Percentiles rank a stretch among this genome's conserved stretches.
These are phyloP conservation scores for Musca vetustissima DNA, from an alignment of 1,140 invertebrate genomes.

Conservation along the genomic window DNA sequence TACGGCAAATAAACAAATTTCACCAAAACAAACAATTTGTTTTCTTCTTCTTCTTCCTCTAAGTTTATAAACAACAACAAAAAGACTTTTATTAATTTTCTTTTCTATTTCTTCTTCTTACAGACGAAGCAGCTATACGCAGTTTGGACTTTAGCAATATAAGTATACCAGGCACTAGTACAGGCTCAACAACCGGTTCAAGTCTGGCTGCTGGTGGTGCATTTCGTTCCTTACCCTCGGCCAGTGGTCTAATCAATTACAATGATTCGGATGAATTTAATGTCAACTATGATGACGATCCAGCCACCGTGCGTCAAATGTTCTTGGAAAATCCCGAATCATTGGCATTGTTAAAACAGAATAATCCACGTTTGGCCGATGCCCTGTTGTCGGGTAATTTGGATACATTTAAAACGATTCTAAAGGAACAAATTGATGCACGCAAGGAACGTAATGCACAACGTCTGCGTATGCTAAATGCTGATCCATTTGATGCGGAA, in stretches of 20 bases:
- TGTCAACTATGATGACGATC: constrained; percentile 72
- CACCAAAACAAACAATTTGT: no score
- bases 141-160: constrained; percentile 83
- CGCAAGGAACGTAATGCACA: constrained; percentile 79
- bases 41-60: no score
- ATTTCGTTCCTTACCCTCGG: constrained; percentile 15
- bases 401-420: constrained; percentile 79
- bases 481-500: constrained; percentile 94
- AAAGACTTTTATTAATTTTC: no score
- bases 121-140: constrained; percentile 36
- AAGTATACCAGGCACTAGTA: constrained; percentile 67
- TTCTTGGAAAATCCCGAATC: constrained; percentile 91
- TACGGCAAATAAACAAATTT: no score
- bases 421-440: constrained; percentile 78
- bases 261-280: constrained; percentile 51
- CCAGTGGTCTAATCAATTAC: constrained; percentile 31
- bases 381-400: constrained; percentile 82
- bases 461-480: constrained; percentile 82
- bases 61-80: no score
- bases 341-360: constrained; percentile 85
- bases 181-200: constrained; percentile 27
- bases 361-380: constrained; percentile 90
- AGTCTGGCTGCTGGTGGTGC: no score
- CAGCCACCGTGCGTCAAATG: constrained; percentile 84
- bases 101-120: not conserved